Evolutionary conservation across 2,113 vertebrate genomes (phyloP).

Genomic region (Catharus minimus): DNA sequence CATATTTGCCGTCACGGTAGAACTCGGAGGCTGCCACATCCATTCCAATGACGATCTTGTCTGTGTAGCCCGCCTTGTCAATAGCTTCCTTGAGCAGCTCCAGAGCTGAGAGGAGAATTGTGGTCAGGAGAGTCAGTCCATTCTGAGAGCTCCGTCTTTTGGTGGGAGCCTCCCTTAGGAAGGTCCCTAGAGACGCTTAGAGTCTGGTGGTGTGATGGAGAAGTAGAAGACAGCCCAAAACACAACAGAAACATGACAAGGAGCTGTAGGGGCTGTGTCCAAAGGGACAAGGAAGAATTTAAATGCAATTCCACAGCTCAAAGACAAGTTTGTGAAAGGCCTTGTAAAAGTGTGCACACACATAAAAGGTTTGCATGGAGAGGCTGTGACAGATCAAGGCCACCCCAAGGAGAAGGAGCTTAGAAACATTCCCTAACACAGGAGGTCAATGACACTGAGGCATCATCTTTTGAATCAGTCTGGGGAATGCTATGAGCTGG

Average conservation of each 20-base stretch:
- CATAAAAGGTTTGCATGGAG: neutral
- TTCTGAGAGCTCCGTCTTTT: neutral
- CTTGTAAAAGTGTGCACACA: neutral
- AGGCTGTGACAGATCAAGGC: neutral
- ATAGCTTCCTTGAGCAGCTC: conserved; percentile 93
- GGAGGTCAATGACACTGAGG: neutral
- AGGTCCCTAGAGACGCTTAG: neutral
- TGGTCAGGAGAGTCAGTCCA: neutral
- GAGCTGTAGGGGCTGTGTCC: neutral
- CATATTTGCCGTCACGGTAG: conserved; percentile 88
- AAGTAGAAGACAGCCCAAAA: neutral
- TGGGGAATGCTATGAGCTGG: neutral
- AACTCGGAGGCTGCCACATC: conserved; percentile 92
- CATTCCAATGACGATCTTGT: conserved; percentile 95
- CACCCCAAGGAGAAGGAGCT: neutral
- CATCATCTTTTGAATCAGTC: neutral
- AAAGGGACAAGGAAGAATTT: neutral
- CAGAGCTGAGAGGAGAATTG: conserved; percentile 74
- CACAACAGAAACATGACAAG: fast-evolving
- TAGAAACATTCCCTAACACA: neutral
- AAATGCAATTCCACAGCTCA: neutral
- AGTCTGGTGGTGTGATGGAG: neutral
- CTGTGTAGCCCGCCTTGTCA: conserved; percentile 89
- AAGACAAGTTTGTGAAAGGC: neutral
- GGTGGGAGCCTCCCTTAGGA: neutral